Evolutionary conservation across 2,797 vertebrate species (phyloP).

Genomic region (Siniperca undulata): DNA sequence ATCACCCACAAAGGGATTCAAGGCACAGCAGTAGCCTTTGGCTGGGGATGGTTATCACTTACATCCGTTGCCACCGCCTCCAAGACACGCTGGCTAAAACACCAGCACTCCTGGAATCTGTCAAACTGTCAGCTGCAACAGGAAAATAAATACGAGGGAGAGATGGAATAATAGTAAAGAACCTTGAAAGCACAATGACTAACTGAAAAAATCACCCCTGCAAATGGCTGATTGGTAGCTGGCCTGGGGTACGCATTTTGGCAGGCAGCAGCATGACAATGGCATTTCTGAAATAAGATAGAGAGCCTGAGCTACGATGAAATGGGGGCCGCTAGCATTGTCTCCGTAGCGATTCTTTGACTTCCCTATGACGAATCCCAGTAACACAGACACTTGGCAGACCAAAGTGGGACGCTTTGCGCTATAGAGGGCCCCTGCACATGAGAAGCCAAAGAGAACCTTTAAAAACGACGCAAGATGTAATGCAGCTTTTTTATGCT

Average conservation of each 20-base stretch:
- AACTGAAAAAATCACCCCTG: slow-evolving; percentile 62
- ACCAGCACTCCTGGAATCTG: slow-evolving; percentile 70
- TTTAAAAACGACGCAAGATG: slow-evolving; percentile 84
- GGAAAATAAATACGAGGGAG: slow-evolving; percentile 56
- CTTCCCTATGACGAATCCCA: slow-evolving; percentile 85
- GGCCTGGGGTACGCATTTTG: slow-evolving; percentile 66
- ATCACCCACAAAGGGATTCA: slow-evolving; percentile 69
- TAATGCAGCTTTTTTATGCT: slow-evolving; percentile 88
- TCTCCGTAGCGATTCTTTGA: slow-evolving; percentile 80
- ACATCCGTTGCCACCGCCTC: slow-evolving; percentile 71
- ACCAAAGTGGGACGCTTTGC: slow-evolving; percentile 71
- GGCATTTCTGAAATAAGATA: slow-evolving; percentile 79
- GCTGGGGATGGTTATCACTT: slow-evolving; percentile 77
- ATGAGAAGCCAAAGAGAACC: slow-evolving; percentile 79
- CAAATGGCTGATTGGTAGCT: slow-evolving; percentile 71
- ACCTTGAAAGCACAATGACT: slow-evolving; percentile 67
- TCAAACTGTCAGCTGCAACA: slow-evolving; percentile 62
- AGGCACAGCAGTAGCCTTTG: slow-evolving; percentile 68
- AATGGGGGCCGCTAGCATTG: slow-evolving; percentile 80
- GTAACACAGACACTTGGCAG: slow-evolving; percentile 85
- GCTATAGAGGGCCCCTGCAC: slow-evolving; percentile 73
- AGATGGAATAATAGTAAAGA: slow-evolving; percentile 59
- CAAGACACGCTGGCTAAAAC: slow-evolving; percentile 69
- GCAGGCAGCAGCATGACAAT: slow-evolving; percentile 76
- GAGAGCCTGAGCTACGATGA: slow-evolving; percentile 69